Base-by-base conservation (phyloP, 2,113 vertebrate species). In the Elanus axillaris region DNA sequence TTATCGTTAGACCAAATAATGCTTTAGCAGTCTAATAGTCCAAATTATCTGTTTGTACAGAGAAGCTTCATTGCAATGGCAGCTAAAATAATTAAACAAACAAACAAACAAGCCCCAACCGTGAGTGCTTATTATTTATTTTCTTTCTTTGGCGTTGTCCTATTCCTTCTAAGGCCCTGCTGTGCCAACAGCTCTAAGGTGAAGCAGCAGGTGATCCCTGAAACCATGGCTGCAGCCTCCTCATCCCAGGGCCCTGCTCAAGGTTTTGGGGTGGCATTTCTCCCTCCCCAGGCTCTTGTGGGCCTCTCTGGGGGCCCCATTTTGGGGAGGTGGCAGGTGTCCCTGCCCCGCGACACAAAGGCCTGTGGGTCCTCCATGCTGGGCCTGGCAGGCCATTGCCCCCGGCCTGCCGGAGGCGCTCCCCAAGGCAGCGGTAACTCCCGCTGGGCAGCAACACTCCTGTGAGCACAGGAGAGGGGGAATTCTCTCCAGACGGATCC, bases 151-250 rank as follows among this genome's bases (percentile, higher is more conserved):
- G 19, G 6, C 19, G 16, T 18, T 32, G 6, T 47, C 8, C 4
- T 67, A n/a, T 59, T 63, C 6, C 13, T 76, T 72, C 3, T 5
- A 42, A 52, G 10, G 1, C 27, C 13, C 10, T 1, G 0, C 47
- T 62, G 10, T 76, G 16, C 14, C 36, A 67, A 55, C 5, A 52
- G 5, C 18, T 56, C 36, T 50, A 36, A 40, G 25, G 29, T 55
- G 12, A 83, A 69, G 60, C 32, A 64, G 38, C 69, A 87, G 9
- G 10, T 9, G 45, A 25, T n/a, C 26, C 18, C 11, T 32, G 48
- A 59, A 52, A 53, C 16, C 16, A 26, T 11, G 11, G 17, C 3
- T 21, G 3, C 4, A 6, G 5, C 2, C 2, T 0, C 8, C 15
- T 38, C 9, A 2, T 29, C 12, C 22, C 23, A 58, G 14, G 20